A percentile compares a stretch with the other conserved stretches of the same genome.
phyloP scores from a whole-genome alignment of 2,888 invertebrate genomes.

The Pardosa pseudoannulata region DNA sequence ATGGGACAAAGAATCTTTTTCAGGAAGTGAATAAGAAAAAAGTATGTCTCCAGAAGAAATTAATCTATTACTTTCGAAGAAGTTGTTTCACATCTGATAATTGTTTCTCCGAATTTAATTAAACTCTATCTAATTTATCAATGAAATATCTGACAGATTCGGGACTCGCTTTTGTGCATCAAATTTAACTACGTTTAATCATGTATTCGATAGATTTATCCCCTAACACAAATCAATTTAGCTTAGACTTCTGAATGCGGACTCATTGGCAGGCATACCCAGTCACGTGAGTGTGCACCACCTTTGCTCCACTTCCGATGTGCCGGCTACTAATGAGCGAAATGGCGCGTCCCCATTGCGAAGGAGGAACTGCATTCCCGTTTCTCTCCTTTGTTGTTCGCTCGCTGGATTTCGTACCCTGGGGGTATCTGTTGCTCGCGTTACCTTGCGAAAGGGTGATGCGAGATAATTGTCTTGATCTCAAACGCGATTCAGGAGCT shows the following conservation, averaged over 20 bases:
- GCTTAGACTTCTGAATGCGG: neutral
- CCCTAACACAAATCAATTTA: no score
- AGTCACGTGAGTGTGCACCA: neutral
- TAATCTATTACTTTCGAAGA: no score
- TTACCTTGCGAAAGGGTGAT: neutral
- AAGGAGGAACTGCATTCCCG: neutral
- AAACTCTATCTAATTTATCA: neutral
- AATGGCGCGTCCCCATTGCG: neutral
- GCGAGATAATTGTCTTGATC: neutral
- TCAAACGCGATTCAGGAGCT: neutral
- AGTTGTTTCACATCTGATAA: no score
- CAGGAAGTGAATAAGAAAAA: no score
- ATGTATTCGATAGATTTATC: no score
- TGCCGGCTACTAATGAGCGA: slow-evolving; percentile 5
- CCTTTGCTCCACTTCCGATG: slow-evolving; percentile 21
- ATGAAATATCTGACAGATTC: neutral
- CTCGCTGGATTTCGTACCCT: neutral
- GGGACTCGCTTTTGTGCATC: neutral
- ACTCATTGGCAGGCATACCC: neutral
- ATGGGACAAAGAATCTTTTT: no score
- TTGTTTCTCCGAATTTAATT: neutral
- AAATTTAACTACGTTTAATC: no score
- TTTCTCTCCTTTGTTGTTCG: neutral
- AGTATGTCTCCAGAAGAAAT: no score
- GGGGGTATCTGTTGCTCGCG: neutral